These are phyloP conservation scores for Zoanthus sociatus DNA, from an alignment of 92 coral and sea anemone species.

Conservation along the genomic window DNA sequence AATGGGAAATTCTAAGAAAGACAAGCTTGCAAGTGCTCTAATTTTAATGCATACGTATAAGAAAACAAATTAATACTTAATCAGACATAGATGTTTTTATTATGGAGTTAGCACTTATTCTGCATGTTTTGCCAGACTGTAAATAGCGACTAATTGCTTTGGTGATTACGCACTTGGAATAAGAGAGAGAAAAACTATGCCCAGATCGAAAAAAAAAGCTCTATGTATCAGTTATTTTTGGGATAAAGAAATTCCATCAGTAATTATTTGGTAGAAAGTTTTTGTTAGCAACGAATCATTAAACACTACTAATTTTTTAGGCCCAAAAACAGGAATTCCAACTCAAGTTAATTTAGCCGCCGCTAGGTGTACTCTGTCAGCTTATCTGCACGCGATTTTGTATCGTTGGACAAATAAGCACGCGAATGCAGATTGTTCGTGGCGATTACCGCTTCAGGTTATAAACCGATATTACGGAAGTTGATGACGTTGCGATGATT, in stretches of 20 bases:
- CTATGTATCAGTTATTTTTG: neutral
- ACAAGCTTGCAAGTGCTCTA: neutral
- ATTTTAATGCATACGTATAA: neutral
- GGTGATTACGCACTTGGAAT: too few relatives aligned
- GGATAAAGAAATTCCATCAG: neutral
- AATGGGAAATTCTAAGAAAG: neutral
- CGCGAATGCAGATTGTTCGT: too few relatives aligned
- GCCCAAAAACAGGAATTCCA: too few relatives aligned
- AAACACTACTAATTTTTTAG: too few relatives aligned
- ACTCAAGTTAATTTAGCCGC: too few relatives aligned
- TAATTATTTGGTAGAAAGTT: too few relatives aligned
- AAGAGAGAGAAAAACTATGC: too few relatives aligned
- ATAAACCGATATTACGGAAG: neutral
- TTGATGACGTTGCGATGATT: too few relatives aligned
- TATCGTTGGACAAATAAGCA: conserved; percentile 19
- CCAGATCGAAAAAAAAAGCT: conserved; percentile 46
- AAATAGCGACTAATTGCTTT: conserved; percentile 27
- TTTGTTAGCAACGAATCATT: too few relatives aligned
- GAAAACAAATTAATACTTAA: conserved; percentile 13
- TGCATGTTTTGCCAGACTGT: conserved; percentile 54
- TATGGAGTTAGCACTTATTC: conserved; percentile 61
- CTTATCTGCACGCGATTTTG: neutral
- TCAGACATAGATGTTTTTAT: conserved; percentile 49
- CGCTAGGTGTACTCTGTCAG: too few relatives aligned
- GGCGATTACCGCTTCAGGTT: too few relatives aligned